phyloP scores from a whole-genome alignment of 1,140 invertebrate species.

The Bombus waltoni region DNA sequence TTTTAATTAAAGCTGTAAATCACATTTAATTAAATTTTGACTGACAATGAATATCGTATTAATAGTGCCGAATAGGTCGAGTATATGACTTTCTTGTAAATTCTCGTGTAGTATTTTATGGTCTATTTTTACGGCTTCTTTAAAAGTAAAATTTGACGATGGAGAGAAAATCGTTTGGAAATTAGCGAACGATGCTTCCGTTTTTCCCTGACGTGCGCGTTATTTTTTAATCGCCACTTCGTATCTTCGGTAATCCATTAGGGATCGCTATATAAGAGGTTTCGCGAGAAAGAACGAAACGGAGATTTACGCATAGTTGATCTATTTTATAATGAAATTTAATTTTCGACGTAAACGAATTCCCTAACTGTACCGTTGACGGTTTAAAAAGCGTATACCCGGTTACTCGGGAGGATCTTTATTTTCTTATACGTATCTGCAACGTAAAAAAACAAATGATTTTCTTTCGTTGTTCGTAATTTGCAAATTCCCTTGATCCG shows the following conservation, averaged over 20 bases:
- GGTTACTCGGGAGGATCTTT: too few species aligned
- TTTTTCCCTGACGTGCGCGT: background rate
- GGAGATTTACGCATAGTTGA: background rate
- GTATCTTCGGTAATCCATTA: background rate
- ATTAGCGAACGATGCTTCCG: background rate
- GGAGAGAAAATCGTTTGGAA: background rate
- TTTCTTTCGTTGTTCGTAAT: background rate
- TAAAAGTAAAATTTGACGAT: background rate
- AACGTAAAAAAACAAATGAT: background rate
- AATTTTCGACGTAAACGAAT: background rate
- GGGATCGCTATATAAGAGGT: background rate
- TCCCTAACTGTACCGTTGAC: background rate
- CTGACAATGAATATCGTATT: background rate
- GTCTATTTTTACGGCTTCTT: background rate
- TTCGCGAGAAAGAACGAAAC: background rate
- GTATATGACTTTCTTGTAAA: background rate
- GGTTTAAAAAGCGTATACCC: background rate
- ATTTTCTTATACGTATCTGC: too few species aligned
- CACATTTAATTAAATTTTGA: background rate
- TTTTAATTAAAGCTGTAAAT: background rate
- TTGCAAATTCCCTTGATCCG: too few species aligned
- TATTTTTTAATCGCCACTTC: background rate
- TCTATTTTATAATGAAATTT: background rate
- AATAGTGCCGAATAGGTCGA: background rate
- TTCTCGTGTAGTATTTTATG: background rate